Base-by-base conservation (phyloP, 2,797 vertebrate species). In the Danio kyathit region DNA sequence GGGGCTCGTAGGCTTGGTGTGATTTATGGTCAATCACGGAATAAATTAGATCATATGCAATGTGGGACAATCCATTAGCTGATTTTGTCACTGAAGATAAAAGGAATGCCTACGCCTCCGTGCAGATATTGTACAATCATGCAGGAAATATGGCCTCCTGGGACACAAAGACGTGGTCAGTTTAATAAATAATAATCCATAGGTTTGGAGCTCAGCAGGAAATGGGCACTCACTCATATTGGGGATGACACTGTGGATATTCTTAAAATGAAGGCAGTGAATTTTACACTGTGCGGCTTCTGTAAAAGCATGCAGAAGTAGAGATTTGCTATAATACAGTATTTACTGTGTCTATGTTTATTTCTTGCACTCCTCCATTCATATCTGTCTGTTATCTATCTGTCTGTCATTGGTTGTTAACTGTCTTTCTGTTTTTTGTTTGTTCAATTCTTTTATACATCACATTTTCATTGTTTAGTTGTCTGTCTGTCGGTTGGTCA, bases 81-180 rank as follows among this genome's bases (percentile, higher is more conserved):
- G 88, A 89, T 85, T 90, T 89, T 84, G 78, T 80, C 80, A 86
- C 56, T 65, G 67, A 87, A 77, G 81, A 85, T 88, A 83, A 90
- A 85, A 91, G 88, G 70, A 85, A 89, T 87, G 89, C 81, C 84
- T 87, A 89, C 78, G 85, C 74, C 80, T 88, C 88, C 84, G 74
- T 88, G 84, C 85, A 91, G 83, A 91, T 87, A 92, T 91, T 92
- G 90, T 88, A 92, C 90, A 92, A 85, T 89, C 91, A 93, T 92
- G 89, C 90, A 91, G 86, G 89, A 92, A 89, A 92, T 91, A 85
- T 86, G 85, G 84, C 86, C 89, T 86, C 87, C 1, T 0, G 90
- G 85, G 91, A 88, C 75, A 61, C n/a, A 74, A 82, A 76, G 83
- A 63, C 63, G 82, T 72, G 72, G 72, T 83, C 61, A 69, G 79